Percentiles rank a stretch among this genome's conserved stretches.
phyloP scores from a whole-genome alignment of 64 coral and sea anemone genomes.

The Platygyra sinensis region DNA sequence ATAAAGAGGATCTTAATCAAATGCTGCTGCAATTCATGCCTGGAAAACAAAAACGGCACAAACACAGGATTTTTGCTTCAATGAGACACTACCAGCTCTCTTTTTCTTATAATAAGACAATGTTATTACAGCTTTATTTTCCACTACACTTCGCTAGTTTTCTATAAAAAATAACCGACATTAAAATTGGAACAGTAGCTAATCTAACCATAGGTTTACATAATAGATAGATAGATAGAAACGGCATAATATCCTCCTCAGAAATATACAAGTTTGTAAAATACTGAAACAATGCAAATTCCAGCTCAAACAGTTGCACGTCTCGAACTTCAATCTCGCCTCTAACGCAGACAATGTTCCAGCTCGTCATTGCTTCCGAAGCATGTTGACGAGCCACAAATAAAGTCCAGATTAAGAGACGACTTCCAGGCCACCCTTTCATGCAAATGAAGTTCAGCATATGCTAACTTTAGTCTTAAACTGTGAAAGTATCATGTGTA shows the following conservation, averaged over 20 bases:
- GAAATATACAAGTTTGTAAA: background rate
- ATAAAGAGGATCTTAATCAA: too few species aligned
- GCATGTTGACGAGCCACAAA: background rate
- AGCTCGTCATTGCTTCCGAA: background rate
- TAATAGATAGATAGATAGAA: too few species aligned
- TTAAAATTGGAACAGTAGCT: too few species aligned
- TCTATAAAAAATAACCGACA: conserved; percentile 17
- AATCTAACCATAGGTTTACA: background rate
- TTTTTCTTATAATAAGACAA: background rate
- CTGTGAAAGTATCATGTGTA: background rate
- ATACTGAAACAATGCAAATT: background rate
- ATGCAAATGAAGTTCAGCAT: background rate
- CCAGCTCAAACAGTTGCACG: background rate
- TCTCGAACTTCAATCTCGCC: background rate
- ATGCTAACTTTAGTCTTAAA: background rate
- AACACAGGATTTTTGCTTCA: too few species aligned
- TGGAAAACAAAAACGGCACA: too few species aligned
- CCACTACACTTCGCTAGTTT: background rate
- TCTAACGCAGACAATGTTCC: background rate
- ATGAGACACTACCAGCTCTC: too few species aligned
- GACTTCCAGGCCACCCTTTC: conserved; percentile 1
- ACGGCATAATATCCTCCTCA: background rate
- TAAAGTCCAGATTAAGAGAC: background rate
- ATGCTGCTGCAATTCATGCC: too few species aligned
- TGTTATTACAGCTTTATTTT: conserved; percentile 4